Evolutionary conservation across 2,797 vertebrate genomes (phyloP).

Genomic region (Spatula clypeata): DNA sequence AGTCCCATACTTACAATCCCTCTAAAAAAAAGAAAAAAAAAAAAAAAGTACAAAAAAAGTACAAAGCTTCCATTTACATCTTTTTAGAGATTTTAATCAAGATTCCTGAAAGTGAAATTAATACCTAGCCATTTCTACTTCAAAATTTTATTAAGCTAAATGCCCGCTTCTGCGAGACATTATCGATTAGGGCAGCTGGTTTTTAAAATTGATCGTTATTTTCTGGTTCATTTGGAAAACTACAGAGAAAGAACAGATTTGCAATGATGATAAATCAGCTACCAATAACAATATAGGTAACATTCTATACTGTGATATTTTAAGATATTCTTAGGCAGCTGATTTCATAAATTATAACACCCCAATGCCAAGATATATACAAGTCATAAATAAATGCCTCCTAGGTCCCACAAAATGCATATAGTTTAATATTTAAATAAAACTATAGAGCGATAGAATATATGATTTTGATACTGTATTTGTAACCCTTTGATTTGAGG

Average conservation of each 20-base stretch:
- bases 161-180: neutral
- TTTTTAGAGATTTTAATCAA: neutral
- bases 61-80: neutral
- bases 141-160: neutral
- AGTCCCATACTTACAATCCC: neutral
- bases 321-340: neutral
- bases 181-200: neutral
- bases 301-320: neutral
- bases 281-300: neutral
- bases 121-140: neutral
- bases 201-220: neutral
- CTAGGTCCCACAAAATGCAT: neutral
- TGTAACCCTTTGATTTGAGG: neutral
- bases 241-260: neutral
- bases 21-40: neutral
- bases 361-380: neutral
- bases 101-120: neutral
- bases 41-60: neutral
- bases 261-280: neutral
- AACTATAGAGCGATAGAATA: fast-evolving
- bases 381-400: neutral
- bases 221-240: neutral
- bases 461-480: neutral
- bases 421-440: neutral
- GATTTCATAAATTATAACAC: neutral